Conservation (phyloP, 2,797 vertebrate genomes). For the Siniperca scherzeri region DNA sequence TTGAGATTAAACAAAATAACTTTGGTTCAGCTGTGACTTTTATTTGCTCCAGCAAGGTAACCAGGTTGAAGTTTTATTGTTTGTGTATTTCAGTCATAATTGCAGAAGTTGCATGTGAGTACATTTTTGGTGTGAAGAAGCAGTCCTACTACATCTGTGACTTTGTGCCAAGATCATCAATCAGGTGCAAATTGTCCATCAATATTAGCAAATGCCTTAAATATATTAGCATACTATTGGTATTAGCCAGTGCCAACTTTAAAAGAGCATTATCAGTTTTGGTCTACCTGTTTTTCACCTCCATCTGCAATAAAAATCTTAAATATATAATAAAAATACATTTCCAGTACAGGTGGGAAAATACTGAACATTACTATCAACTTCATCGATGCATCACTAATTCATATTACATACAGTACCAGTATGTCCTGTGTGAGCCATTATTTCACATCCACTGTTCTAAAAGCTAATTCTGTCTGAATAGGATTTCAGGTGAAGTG, state of each 20-base stretch:
- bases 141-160: neutral
- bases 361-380: neutral
- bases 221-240: neutral
- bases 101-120: neutral
- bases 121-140: neutral
- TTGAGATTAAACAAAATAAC: neutral
- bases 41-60: neutral
- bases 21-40: neutral
- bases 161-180: neutral
- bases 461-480: slow-evolving; percentile 11
- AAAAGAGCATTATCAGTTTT: neutral
- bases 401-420: neutral
- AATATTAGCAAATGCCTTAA: neutral
- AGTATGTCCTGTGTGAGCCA: neutral
- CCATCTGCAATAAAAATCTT: neutral
- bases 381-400: neutral
- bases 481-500: slow-evolving; percentile 26
- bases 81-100: neutral
- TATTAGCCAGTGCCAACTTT: neutral
- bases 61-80: neutral
- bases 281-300: neutral
- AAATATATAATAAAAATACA: neutral
- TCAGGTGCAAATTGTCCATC: neutral
- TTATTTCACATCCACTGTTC: slow-evolving; percentile 3
- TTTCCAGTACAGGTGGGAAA: neutral